Conservation (phyloP, 2,113 vertebrate genomes). For the Cyanistes caeruleus region DNA sequence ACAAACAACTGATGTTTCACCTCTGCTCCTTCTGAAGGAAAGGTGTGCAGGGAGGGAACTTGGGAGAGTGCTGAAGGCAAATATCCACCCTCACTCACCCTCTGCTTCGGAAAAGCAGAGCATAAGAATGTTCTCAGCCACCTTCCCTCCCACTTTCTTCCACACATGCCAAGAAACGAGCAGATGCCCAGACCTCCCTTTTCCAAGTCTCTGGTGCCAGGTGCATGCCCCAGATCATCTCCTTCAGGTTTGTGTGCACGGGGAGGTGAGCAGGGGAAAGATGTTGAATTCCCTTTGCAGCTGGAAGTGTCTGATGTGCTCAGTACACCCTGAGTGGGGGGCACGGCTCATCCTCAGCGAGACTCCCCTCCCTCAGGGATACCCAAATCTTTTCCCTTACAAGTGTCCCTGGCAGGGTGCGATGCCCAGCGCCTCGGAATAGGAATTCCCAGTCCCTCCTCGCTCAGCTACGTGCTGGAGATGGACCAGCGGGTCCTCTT, state of each 20-base stretch:
- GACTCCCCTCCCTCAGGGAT: not conserved
- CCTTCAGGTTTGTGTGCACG: not conserved
- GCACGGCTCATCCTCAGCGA: not conserved
- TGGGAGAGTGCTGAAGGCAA: not conserved
- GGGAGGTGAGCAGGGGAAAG: fast-evolving
- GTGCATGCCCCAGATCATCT: not conserved
- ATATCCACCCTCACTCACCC: not conserved
- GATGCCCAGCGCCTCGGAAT: not conserved
- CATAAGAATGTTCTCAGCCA: not conserved
- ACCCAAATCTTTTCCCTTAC: fast-evolving
- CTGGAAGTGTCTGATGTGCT: not conserved
- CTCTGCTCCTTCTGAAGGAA: not conserved
- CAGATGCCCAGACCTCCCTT: not conserved
- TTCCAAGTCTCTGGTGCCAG: not conserved
- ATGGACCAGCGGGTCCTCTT: fast-evolving
- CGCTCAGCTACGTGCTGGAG: fast-evolving
- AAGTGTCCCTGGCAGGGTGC: fast-evolving
- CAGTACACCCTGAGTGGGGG: fast-evolving
- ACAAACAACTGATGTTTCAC: not conserved
- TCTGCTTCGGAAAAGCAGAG: not conserved
- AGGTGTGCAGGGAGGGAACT: not conserved
- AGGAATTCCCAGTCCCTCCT: not conserved
- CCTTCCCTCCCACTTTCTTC: not conserved
- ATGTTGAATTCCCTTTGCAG: not conserved
- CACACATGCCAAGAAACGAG: not conserved